phyloP scores from a whole-genome alignment of 1,140 invertebrate genomes.

The Macrobrachium nipponense region DNA sequence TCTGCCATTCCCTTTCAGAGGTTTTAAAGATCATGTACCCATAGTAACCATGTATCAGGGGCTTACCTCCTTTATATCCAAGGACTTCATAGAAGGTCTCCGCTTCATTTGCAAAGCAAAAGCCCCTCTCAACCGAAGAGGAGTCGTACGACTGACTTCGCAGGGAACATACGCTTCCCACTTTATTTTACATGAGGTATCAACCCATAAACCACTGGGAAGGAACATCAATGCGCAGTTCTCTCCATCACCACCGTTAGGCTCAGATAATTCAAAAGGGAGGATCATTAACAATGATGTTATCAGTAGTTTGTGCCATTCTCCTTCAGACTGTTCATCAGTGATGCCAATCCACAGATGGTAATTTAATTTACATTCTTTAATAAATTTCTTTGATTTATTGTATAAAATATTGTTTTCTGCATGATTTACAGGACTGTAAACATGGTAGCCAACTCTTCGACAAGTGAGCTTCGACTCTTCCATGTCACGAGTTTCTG shows the following conservation, averaged over 20 bases:
- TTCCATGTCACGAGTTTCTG: conserved; percentile 4
- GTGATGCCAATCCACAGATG: conserved; percentile 44
- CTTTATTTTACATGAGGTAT: too few species aligned
- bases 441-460: conserved; percentile 32
- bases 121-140: too few species aligned
- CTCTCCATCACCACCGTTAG: conserved; percentile 43
- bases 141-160: too few species aligned
- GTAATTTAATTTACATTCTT: conserved; percentile 37
- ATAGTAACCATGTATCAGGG: conserved; percentile 51
- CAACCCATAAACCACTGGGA: too few species aligned
- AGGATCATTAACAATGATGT: not conserved
- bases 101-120: too few species aligned
- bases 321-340: conserved; percentile 16
- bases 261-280: conserved; percentile 32
- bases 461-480: conserved; percentile 27
- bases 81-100: conserved; percentile 40
- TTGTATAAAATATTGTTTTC: conserved; percentile 29
- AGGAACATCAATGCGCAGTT: conserved; percentile 51
- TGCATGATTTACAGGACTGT: conserved; percentile 3
- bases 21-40: conserved; percentile 33
- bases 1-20: conserved; percentile 17
- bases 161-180: too few species aligned
- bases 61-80: conserved; percentile 46
- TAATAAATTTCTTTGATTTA: conserved; percentile 5
- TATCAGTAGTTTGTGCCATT: conserved; percentile 32